Conservation (phyloP, 2,888 invertebrate genomes). For the Dichetophora obliterata region DNA sequence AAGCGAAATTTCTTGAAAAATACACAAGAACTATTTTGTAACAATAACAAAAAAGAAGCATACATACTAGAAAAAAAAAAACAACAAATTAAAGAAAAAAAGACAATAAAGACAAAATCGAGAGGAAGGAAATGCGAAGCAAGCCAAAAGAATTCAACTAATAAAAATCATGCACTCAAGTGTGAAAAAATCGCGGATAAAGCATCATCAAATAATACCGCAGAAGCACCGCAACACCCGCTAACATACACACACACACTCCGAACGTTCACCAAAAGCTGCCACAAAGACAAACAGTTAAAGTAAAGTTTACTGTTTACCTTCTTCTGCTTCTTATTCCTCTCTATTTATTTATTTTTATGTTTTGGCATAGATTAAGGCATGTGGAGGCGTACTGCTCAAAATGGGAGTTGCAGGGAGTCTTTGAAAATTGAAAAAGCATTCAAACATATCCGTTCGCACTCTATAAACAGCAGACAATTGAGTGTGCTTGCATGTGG, state of each 20-base stretch:
- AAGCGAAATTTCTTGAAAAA: conserved; percentile 13
- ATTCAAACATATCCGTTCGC: conserved; percentile 19
- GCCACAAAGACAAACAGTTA: conserved; percentile 37
- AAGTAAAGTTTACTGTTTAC: conserved; percentile 25
- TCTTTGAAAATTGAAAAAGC: conserved; percentile 10
- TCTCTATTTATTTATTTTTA: background rate
- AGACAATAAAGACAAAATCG: conserved; percentile 35
- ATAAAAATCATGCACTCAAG: conserved; percentile 70
- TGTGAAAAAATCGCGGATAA: conserved; percentile 69
- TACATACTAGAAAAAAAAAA: conserved; percentile 1
- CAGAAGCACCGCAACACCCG: background rate
- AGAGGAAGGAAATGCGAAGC: conserved; percentile 31
- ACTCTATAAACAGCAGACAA: conserved; percentile 1
- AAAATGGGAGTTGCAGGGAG: background rate
- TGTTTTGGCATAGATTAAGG: background rate
- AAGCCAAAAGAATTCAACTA: conserved; percentile 65
- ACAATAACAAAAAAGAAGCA: background rate
- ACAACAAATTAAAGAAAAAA: conserved; percentile 39
- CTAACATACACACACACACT: background rate
- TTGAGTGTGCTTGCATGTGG: background rate
- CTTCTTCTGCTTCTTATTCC: background rate
- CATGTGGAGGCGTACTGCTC: background rate
- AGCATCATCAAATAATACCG: conserved; percentile 63
- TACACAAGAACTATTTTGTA: conserved; percentile 38
- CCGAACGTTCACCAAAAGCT: background rate